phyloP scores from a whole-genome alignment of 2,797 vertebrate genomes.

The Acridotheres tristis region DNA sequence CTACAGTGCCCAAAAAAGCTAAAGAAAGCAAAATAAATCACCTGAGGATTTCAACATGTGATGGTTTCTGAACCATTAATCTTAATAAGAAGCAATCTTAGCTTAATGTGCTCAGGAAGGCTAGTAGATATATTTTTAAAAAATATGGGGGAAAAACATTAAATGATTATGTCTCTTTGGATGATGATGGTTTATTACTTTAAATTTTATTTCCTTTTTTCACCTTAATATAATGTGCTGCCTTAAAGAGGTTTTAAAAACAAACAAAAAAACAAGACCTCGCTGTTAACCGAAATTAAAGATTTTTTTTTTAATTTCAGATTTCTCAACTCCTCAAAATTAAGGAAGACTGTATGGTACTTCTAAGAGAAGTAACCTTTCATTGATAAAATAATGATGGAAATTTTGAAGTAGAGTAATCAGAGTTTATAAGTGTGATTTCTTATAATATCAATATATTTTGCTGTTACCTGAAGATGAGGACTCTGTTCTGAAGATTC shows the following conservation, averaged over 20 bases:
- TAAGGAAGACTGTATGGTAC: neutral
- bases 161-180: neutral
- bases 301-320: neutral
- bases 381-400: neutral
- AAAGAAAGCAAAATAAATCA: slow-evolving; percentile 48
- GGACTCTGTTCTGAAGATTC: neutral
- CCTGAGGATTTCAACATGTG: neutral
- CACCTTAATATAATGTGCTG: neutral
- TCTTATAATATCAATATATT: neutral
- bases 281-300: neutral
- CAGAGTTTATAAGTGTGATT: neutral
- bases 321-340: neutral
- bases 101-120: neutral
- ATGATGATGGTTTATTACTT: neutral
- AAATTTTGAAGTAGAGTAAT: neutral
- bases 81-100: neutral
- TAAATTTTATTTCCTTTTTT: neutral
- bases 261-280: rapidly evolving
- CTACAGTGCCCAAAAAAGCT: slow-evolving; percentile 77
- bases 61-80: neutral
- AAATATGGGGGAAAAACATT: neutral
- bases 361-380: neutral
- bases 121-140: neutral
- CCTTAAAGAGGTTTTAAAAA: neutral
- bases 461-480: neutral